phyloP scores from a whole-genome alignment of 2,113 vertebrate species.

The Ariopsis seemanni region DNA sequence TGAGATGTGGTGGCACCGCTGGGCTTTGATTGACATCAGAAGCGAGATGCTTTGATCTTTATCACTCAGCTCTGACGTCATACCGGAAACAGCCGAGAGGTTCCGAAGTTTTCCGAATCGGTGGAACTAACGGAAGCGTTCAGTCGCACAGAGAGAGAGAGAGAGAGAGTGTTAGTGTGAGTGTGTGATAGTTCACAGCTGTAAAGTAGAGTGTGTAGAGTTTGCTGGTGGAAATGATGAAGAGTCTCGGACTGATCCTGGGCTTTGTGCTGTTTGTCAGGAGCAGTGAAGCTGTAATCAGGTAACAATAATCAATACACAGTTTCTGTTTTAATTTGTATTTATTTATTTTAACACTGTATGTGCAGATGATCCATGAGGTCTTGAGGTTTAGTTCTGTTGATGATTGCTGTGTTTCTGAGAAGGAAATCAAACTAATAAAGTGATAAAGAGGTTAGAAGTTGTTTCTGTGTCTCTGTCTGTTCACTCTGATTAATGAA shows the following conservation, averaged over 20 bases:
- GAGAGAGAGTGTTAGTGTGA: too few species aligned
- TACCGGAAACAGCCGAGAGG: not conserved
- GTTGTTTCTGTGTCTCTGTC: not conserved
- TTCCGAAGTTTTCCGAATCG: not conserved
- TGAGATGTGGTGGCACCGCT: not conserved
- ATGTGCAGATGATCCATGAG: too few species aligned
- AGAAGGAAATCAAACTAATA: too few species aligned
- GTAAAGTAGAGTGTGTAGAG: too few species aligned
- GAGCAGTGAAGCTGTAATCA: slow-evolving; percentile 11
- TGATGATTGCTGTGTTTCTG: not conserved
- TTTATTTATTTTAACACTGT: too few species aligned
- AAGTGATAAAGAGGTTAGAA: too few species aligned
- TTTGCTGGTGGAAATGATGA: not conserved
- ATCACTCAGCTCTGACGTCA: not conserved
- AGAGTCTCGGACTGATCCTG: not conserved
- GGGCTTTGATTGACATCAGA: not conserved
- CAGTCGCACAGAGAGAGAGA: not conserved
- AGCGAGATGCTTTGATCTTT: not conserved
- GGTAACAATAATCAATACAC: not conserved
- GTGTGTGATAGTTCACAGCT: not conserved
- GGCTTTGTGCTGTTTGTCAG: not conserved
- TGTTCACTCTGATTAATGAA: not conserved
- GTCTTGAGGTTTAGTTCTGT: too few species aligned
- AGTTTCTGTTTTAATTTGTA: too few species aligned
- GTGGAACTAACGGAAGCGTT: not conserved